Evolutionary conservation across 1,140 invertebrate genomes (phyloP), one percentile per base, ranked within the genome.

Genomic region (Zaprionus lachaisei): DNA sequence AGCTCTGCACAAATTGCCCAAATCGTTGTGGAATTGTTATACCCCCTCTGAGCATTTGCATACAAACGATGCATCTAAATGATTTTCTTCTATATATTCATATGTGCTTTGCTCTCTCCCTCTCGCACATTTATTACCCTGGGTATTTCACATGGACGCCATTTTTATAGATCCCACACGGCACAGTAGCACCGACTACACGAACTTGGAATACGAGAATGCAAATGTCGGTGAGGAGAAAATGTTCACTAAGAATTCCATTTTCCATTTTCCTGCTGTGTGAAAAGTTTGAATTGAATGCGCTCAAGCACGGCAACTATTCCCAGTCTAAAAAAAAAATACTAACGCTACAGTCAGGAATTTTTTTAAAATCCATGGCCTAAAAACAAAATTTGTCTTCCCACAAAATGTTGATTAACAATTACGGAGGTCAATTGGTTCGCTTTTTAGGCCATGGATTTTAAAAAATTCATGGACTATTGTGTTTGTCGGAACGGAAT

Each of bases 101-200:
- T 28, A 54, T 61, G 22, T 28, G 20, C 37, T 14, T 14, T 51
- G 47, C 47, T 22, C 28, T 31, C 28, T 31, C 28, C 28, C 28
- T 51, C 20, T 20, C 47, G 4, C 47, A 51, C 47, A 51, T 76
- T 76, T 76, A 76, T 76, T 76, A 62, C 61, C 56, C 6, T 34
- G 68, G 64, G 68, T 44, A 66, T 72, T 76, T 76, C 55, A 77
- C 56, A 72, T 60, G 74, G 28, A 15, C 15, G 51, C 28, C 20
- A n/a, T 20, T 57, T 72, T 77, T 77, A 77, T 72, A 57, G 70
- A 60, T 72, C 69, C 74, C 70, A 31, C 70, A 31, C n/a, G 62
- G 70, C 74, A 77, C 74, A 77, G 74, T 77, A 66, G 63, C 54
- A 62, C 62, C 51, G 47, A 65, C 49, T 76, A 65, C 68, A 34